Percentiles rank a stretch among this genome's conserved stretches.
Conservation (phyloP, 2,888 invertebrate species). For the Plebejus anna region DNA sequence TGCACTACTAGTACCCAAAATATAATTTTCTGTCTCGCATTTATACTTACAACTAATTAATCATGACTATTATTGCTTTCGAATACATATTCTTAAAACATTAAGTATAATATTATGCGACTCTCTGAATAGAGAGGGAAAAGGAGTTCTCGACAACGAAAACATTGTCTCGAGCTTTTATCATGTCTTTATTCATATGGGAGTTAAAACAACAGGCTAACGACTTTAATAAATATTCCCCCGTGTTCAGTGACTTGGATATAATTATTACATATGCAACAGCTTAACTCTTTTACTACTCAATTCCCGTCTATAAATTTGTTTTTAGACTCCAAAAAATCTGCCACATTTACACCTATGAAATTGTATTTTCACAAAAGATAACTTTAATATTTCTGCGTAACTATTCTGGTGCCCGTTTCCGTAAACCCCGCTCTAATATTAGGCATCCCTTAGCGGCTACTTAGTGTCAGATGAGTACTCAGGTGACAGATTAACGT, state of each 20-base stretch:
- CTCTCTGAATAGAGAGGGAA: background rate
- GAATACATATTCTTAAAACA: background rate
- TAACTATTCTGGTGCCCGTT: no score
- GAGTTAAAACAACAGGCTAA: background rate
- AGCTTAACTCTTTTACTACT: background rate
- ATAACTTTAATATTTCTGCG: no score
- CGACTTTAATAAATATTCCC: background rate
- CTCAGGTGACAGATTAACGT: no score
- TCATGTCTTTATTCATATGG: background rate
- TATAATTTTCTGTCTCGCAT: background rate
- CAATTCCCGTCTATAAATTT: background rate
- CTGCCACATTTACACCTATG: background rate
- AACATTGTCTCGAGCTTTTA: background rate
- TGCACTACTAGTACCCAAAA: slow-evolving; percentile 1
- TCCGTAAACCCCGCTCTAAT: no score
- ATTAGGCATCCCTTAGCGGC: no score
- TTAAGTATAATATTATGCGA: background rate
- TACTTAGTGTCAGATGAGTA: no score
- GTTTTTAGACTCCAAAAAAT: background rate
- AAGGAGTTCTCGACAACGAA: background rate
- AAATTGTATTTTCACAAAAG: no score
- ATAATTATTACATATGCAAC: background rate
- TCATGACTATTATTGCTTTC: slow-evolving; percentile 1
- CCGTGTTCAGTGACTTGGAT: background rate
- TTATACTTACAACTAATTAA: slow-evolving; percentile 3